Base-by-base conservation (phyloP, 1,140 invertebrate genomes). In the Aphidius ervi region DNA sequence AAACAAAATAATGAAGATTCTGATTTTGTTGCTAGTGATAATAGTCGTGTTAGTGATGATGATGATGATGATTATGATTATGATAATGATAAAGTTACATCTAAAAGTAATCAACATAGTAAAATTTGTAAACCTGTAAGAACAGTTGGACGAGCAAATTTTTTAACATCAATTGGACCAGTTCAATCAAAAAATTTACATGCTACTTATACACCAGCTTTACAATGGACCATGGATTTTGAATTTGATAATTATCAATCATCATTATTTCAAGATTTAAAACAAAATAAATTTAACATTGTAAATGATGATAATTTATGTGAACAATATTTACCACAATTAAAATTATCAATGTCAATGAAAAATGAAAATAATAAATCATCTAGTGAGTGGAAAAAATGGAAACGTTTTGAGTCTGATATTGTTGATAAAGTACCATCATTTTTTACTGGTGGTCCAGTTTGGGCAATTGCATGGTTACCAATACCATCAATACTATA, bases 361-460 rank as follows among this genome's bases (percentile, higher is more conserved):
- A 67, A 67, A 31, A 46, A 41, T 4, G 62, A 5, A n/a, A 63
- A 52, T 10, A 60, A 31, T 9, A 31, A 41, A 39, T 16, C 43
- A 0, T 9, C 20, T 6, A 6, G 6, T 6, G 42, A 40, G 6
- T 43, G 16, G 9, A 61, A 6, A 61, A 71, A 20, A 62, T 79
- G 72, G 67, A 68, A 77, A 43, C 68, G 78, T 58, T 83, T 83
- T 67, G 80, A 83, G 64, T 54, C 43, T 6, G 70, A 73, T 31
- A 64, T 70, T 49, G 57, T 76, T 16, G 50, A 62, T 61, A 78
- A 65, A 58, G 63, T 70, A 20, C 69, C 75, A 20, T 83, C 75
- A n/a, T 80, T 86, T 68, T 87, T 84, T 72, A 80, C 80, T 67
- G 86, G 86, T 41, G 86, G 86, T 10, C 83, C 85, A 5, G 73